Conservation (phyloP, 2,113 vertebrate genomes). For the Cairina moschata region DNA sequence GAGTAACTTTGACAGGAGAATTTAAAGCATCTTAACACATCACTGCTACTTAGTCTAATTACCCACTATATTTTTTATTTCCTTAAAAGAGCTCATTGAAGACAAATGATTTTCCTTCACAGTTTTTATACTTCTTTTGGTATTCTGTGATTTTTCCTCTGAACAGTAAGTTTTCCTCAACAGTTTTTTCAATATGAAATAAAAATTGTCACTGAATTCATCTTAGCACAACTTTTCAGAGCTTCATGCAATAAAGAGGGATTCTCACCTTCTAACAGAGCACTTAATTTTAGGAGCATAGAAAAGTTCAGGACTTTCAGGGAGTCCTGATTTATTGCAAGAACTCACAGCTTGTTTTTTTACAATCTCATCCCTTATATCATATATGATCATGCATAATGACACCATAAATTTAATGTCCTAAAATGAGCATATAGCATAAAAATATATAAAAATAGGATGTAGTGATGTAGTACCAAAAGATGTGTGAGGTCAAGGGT, state of each 20-base stretch:
- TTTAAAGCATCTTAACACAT: neutral
- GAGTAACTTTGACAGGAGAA: neutral
- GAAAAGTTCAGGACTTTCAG: neutral
- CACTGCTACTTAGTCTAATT: neutral
- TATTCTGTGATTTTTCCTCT: neutral
- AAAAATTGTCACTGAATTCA: neutral
- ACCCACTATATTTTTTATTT: neutral
- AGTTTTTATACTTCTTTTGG: neutral
- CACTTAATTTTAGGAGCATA: neutral
- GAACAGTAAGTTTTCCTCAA: neutral
- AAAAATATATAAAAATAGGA: neutral
- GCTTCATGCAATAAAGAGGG: neutral
- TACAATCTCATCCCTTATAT: accelerated
- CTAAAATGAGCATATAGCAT: neutral
- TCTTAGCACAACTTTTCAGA: neutral
- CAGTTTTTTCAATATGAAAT: neutral
- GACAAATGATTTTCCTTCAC: neutral
- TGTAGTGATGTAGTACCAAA: neutral
- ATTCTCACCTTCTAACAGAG: neutral
- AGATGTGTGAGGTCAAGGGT: neutral
- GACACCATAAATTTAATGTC: neutral
- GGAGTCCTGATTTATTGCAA: neutral
- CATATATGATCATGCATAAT: neutral
- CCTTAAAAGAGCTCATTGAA: neutral
- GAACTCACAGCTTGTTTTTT: neutral